These are phyloP conservation scores for Tapirus indicus DNA, from an alignment of 2,797 vertebrate genomes.

Conservation along the genomic window DNA sequence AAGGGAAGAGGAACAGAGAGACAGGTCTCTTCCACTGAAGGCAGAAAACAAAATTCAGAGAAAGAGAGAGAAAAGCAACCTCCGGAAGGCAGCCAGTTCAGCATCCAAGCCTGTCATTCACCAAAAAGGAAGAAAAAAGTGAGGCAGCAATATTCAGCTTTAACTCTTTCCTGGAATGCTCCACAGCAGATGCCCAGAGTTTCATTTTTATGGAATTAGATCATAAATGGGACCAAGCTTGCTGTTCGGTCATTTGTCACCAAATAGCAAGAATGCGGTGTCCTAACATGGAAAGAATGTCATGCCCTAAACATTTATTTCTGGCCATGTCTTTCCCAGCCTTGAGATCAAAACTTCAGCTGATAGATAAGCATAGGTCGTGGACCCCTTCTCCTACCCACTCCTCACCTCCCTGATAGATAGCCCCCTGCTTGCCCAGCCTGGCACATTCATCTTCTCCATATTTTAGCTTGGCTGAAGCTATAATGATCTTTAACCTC, in stretches of 20 bases:
- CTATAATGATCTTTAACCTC: not conserved
- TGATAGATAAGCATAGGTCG: conserved; percentile 70
- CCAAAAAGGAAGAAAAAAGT: not conserved
- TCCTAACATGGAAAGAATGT: conserved; percentile 85
- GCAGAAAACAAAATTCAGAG: not conserved
- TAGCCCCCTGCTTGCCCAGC: not conserved
- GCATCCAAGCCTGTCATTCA: not conserved
- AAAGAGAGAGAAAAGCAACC: conserved; percentile 21
- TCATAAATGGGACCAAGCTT: conserved; percentile 78
- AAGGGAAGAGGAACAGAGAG: not conserved
- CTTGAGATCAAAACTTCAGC: conserved; percentile 78
- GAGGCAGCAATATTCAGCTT: not conserved
- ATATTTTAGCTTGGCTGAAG: not conserved
- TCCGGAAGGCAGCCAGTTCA: not conserved
- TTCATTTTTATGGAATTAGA: conserved; percentile 80
- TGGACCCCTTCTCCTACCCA: not conserved
- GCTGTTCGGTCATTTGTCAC: conserved; percentile 82
- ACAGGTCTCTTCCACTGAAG: not conserved
- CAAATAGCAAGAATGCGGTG: conserved; percentile 82
- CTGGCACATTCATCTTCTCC: not conserved
- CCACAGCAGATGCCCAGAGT: not conserved
- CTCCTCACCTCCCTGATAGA: not conserved
- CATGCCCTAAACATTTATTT: conserved; percentile 84
- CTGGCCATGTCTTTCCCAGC: conserved; percentile 82
- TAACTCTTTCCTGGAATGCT: conserved; percentile 76